Evolutionary conservation across 2,113 vertebrate species (phyloP).

Genomic region (Formicarius rufipectus): DNA sequence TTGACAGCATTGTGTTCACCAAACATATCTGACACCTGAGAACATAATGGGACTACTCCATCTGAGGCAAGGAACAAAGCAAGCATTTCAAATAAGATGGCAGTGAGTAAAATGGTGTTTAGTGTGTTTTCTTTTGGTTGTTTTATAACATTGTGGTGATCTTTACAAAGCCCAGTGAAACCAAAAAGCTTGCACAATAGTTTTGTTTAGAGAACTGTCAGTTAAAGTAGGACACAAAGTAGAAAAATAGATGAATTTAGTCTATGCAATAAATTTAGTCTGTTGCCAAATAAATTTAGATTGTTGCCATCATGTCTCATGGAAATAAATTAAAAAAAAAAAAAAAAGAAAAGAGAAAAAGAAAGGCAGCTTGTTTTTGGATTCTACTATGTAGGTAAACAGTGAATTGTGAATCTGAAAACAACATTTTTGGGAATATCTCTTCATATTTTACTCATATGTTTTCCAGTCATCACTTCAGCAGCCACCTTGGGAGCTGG

Average conservation of each 20-base stretch:
- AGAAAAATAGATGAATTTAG: not conserved
- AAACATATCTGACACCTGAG: constrained; percentile 21
- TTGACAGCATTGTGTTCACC: constrained; percentile 10
- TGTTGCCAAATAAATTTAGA: no score
- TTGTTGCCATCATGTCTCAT: not conserved
- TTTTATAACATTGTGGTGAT: not conserved
- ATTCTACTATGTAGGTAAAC: not conserved
- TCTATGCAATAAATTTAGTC: not conserved
- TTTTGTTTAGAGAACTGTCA: not conserved
- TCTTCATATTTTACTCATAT: not conserved
- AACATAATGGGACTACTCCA: not conserved
- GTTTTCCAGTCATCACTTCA: not conserved
- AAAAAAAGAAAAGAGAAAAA: not conserved
- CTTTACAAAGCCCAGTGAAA: not conserved
- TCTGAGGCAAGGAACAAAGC: not conserved
- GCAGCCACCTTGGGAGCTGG: not conserved
- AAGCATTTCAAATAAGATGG: not conserved
- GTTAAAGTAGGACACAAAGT: not conserved
- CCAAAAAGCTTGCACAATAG: not conserved
- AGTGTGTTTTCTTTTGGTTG: not conserved
- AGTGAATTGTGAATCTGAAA: not conserved
- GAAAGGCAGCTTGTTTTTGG: not conserved
- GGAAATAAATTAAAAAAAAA: not conserved
- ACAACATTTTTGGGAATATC: not conserved
- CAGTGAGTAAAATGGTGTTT: not conserved